Percentiles rank a stretch among this genome's conserved stretches.
Conservation (phyloP, 2,113 vertebrate genomes). For the Dasyornis broadbenti region DNA sequence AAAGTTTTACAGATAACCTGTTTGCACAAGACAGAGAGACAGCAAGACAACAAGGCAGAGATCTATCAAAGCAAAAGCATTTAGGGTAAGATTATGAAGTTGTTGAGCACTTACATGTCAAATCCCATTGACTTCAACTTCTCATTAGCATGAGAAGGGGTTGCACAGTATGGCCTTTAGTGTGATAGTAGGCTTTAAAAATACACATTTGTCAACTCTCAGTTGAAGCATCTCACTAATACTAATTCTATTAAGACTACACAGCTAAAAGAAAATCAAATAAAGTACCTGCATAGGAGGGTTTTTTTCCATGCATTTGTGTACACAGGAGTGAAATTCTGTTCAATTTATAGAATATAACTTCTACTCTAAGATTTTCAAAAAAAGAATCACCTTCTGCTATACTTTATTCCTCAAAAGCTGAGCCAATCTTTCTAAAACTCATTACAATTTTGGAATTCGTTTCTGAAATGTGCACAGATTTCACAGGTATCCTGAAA, state of each 20-base stretch:
- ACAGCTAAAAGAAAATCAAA: not conserved
- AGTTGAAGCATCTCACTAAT: not conserved
- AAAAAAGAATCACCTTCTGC: not conserved
- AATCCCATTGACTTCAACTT: constrained; percentile 5
- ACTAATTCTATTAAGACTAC: not conserved
- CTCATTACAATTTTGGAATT: not conserved
- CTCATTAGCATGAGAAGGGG: constrained; percentile 29
- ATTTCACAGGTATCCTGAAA: not conserved
- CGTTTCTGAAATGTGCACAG: not conserved
- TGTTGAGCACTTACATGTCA: not conserved
- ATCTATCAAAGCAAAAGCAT: not conserved
- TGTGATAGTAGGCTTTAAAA: not conserved
- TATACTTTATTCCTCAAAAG: not conserved
- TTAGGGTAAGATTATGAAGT: constrained; percentile 5
- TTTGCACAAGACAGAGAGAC: not conserved
- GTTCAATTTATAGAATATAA: not conserved
- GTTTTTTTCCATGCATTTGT: not conserved
- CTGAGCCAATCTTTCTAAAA: not conserved
- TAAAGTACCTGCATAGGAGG: not conserved
- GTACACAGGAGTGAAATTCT: not conserved
- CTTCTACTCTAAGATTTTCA: not conserved
- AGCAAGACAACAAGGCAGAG: not conserved
- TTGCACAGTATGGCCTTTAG: not conserved
- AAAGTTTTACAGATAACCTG: not conserved
- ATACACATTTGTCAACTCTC: not conserved